Evolutionary conservation across 2,113 vertebrate species (phyloP).

Genomic region (Panthera uncia): DNA sequence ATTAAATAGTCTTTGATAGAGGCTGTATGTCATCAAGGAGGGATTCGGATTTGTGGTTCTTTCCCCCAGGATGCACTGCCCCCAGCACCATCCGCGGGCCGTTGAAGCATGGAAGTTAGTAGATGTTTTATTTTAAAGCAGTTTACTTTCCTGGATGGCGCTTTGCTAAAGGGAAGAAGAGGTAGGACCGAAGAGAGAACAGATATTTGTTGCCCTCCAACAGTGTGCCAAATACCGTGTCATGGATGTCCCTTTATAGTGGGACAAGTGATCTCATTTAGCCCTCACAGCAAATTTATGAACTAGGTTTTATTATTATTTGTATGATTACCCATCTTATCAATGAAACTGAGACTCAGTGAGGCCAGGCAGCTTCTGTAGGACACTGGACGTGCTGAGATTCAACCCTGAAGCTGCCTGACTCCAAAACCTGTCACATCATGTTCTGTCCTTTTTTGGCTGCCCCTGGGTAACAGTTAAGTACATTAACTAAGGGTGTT

Average conservation of each 20-base stretch:
- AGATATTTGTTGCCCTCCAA: background rate
- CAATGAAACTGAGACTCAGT: background rate
- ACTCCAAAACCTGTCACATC: background rate
- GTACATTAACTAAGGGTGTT: background rate
- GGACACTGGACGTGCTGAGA: background rate
- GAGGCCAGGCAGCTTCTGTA: background rate
- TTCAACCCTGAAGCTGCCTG: background rate
- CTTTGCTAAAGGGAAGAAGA: background rate
- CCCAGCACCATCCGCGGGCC: background rate
- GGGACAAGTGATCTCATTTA: background rate
- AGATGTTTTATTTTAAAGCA: background rate
- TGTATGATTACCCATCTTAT: background rate
- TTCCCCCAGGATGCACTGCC: background rate
- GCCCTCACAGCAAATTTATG: background rate
- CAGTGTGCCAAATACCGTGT: background rate
- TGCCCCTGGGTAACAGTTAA: background rate
- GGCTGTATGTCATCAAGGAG: background rate
- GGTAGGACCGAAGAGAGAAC: background rate
- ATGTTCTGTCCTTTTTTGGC: background rate
- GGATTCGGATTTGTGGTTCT: background rate
- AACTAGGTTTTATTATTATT: background rate
- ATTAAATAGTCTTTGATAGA: background rate
- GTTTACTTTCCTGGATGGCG: background rate
- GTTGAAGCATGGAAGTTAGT: background rate
- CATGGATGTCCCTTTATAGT: background rate